phyloP scores from a whole-genome alignment of 2,797 vertebrate species.

The Enteromius mattozi region DNA sequence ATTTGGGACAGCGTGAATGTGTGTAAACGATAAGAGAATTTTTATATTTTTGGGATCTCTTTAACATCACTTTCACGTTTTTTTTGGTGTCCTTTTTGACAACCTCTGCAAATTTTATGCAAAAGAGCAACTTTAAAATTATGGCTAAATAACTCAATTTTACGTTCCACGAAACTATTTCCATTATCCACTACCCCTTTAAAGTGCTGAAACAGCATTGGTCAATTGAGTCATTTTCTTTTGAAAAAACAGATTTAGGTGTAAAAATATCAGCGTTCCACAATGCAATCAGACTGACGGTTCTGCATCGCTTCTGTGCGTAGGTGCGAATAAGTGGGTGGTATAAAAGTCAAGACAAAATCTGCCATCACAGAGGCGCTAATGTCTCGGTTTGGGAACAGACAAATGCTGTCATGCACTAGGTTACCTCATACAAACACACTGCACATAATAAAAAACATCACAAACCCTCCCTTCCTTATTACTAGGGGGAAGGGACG shows the following conservation, averaged over 20 bases:
- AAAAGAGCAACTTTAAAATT: neutral
- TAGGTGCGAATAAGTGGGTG: constrained; percentile 24
- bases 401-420: constrained; percentile 6
- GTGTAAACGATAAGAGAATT: neutral
- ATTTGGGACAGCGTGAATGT: neutral
- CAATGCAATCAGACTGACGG: constrained; percentile 3
- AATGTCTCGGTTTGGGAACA: constrained; percentile 26
- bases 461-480: neutral
- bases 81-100: neutral
- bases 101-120: neutral
- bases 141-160: neutral
- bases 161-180: neutral
- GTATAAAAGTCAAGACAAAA: constrained; percentile 34
- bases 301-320: neutral
- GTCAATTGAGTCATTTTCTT: constrained; percentile 2
- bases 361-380: neutral
- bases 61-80: neutral
- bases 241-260: constrained; percentile 9
- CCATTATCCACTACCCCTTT: neutral
- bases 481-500: constrained; percentile 16
- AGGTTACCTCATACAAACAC: neutral
- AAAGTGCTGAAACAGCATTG: neutral
- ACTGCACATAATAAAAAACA: neutral
- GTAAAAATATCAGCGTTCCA: constrained; percentile 6
- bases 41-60: neutral